Evolutionary conservation across 2,797 vertebrate species (phyloP), one percentile per base, ranked within the genome.

Genomic region (Apogon hyalosoma): DNA sequence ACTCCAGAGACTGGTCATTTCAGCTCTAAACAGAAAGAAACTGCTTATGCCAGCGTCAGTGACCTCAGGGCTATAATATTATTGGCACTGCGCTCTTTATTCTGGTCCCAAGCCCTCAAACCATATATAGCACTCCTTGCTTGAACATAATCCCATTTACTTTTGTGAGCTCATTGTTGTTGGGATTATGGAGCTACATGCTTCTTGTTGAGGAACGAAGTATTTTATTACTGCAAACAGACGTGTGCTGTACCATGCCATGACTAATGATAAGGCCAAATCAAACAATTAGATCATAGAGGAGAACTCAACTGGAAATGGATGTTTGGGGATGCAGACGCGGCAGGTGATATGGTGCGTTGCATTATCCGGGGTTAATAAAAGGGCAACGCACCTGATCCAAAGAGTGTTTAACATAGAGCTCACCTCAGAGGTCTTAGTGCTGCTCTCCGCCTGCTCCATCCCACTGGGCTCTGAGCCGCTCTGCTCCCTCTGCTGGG

Each of bases 401-500:
- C 0, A 56, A 3, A 16, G 7, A 47, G 18, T 2, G 2, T 15
- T n/a, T 7, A 21, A 62, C 14, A 39, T 16, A 49, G 16, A 21
- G 86, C 92, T 88, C 69, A 94, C 92, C 88, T 90, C 90, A 57
- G 74, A 75, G 58, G 65, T 69, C 33, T 69, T 78, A 45, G 39
- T 61, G 57, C 38, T 80, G 69, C 54, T 60, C 65, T 78, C 62
- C 47, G 60, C 75, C 57, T 71, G 82, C 12, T 89, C 87, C 39
- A 66, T 78, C 41, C 74, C 70, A 41, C 85, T 85, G 69, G 77
- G 74, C 18, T 89, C 87, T 24, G 75, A 81, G 64, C 71, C 83
- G 69, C 77, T 90, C 72, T 72, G 88, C 69, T 90, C 91, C 77
- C 85, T 83, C 79, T 90, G 84, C 90, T 92, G 79, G 64, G 28